Percentiles rank a stretch among this genome's conserved stretches.
phyloP scores from a whole-genome alignment of 2,888 invertebrate genomes.

The Trachelus tabidus region DNA sequence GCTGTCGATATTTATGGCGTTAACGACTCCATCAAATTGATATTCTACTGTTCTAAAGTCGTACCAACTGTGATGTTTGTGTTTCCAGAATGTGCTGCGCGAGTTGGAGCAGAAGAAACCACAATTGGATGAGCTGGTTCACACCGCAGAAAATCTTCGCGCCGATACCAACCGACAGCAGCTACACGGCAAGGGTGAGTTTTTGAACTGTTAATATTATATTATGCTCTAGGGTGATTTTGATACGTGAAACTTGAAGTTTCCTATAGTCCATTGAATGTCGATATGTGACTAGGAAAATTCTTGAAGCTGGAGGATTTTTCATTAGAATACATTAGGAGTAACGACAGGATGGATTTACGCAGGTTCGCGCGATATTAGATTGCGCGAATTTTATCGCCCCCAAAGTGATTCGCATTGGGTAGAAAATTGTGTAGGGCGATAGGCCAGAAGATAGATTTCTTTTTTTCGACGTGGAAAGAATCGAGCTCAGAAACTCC shows the following conservation, averaged over 20 bases:
- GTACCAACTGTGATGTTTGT: slow-evolving; percentile 3
- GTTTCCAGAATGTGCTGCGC: slow-evolving; percentile 79
- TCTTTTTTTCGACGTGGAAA: not conserved
- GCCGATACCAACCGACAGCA: slow-evolving; percentile 84
- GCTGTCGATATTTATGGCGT: not conserved
- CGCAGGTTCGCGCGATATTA: not conserved
- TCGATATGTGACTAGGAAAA: not conserved
- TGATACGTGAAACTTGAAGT: not conserved
- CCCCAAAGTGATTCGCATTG: not conserved
- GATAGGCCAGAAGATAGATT: not conserved
- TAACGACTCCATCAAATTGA: not conserved
- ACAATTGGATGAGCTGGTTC: slow-evolving; percentile 84
- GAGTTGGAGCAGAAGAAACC: slow-evolving; percentile 89
- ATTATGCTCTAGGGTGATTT: not conserved
- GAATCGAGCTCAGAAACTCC: not conserved
- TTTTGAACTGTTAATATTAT: not conserved
- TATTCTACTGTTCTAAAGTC: not conserved
- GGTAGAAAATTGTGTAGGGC: not conserved
- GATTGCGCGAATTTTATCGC: not conserved
- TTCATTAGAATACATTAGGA: not conserved
- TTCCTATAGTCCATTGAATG: not conserved
- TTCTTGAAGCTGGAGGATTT: not conserved
- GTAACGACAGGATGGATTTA: not conserved
- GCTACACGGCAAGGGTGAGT: slow-evolving; percentile 84
- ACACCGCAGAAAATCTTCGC: slow-evolving; percentile 84